Conservation (phyloP, 2,888 invertebrate genomes). For the Caenorhabditis afra region DNA sequence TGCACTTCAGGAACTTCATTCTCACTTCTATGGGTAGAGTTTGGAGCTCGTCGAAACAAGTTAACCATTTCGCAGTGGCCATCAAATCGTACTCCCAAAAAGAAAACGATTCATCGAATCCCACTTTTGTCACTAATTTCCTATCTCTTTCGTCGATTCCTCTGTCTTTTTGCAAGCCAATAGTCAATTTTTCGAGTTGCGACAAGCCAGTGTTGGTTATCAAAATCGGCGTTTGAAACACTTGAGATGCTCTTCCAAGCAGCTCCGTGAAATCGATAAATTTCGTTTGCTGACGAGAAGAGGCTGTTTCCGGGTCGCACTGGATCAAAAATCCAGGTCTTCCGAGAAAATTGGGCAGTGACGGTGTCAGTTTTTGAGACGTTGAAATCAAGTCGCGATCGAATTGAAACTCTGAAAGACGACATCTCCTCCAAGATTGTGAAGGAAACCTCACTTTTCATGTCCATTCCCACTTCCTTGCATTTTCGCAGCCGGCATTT, state of each 20-base stretch:
- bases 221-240: background rate
- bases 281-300: background rate
- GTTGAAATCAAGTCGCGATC: background rate
- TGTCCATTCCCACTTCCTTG: background rate
- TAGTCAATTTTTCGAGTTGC: no score
- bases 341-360: background rate
- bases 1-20: slow-evolving; percentile 32
- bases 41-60: no score
- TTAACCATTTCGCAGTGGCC: no score
- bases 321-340: background rate
- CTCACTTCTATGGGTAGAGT: no score
- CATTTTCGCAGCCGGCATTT: slow-evolving; percentile 1
- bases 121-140: no score
- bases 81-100: no score
- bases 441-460: background rate
- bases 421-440: no score
- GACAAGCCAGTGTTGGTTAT: no score
- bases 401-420: slow-evolving; percentile 4
- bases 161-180: no score
- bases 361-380: background rate
- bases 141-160: no score
- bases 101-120: no score
- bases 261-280: background rate
- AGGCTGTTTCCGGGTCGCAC: background rate
- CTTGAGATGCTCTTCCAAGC: background rate